These are phyloP conservation scores for Heliconius eleuchia DNA, from an alignment of 1,140 invertebrate species.

Conservation along the genomic window DNA sequence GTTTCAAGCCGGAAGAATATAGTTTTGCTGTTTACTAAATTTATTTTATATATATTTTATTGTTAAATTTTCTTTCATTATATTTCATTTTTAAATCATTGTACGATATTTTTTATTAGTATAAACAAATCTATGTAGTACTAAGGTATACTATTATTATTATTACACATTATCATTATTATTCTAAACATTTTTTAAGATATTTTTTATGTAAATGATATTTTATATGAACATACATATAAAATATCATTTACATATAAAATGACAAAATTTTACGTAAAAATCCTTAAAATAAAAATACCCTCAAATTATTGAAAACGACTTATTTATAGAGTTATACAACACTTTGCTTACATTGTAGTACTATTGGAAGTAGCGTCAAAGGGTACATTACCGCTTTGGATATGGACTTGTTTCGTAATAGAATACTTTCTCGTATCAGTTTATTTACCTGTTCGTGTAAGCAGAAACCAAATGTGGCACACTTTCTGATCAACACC, in stretches of 20 bases:
- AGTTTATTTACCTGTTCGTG: background rate
- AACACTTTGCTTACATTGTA: background rate
- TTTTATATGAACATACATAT: no score
- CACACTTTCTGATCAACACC: background rate
- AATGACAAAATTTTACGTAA: background rate
- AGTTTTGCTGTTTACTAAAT: background rate
- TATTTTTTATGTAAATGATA: no score
- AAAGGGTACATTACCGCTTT: background rate
- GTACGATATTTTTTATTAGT: no score
- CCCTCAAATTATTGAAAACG: background rate
- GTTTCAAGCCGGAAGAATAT: background rate
- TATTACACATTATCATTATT: no score
- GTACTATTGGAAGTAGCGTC: background rate
- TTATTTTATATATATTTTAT: background rate
- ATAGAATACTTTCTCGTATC: slow-evolving; percentile 10
- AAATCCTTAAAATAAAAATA: no score
- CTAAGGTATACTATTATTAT: no score
- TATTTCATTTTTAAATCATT: no score
- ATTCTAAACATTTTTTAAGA: no score
- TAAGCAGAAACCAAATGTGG: background rate
- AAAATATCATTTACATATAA: background rate
- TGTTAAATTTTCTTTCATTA: background rate
- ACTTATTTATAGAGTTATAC: background rate
- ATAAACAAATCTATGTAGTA: no score
- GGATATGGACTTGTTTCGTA: background rate